Conservation (phyloP, 1,140 invertebrate species). For the Drosophila sechellia region DNA sequence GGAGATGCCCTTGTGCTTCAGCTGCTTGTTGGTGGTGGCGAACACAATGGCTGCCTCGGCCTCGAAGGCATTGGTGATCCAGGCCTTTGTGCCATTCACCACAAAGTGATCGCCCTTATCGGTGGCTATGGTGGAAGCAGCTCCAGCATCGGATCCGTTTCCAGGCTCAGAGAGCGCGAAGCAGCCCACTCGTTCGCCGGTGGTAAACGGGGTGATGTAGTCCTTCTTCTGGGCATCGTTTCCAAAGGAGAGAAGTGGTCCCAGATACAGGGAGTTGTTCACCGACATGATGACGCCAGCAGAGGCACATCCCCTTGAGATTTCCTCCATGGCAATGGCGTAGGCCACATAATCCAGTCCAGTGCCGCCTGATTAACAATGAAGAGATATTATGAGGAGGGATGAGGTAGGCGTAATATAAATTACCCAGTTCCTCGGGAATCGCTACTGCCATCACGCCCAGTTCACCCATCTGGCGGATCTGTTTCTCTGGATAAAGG, state of each 20-base stretch:
- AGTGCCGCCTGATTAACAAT: constrained; percentile 81
- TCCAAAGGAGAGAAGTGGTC: constrained; percentile 92
- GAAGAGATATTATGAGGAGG: background rate
- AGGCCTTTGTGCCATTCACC: constrained; percentile 96
- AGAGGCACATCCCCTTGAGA: constrained; percentile 93
- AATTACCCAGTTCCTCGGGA: constrained; percentile 90
- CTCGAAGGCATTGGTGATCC: constrained; percentile 97
- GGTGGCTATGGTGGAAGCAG: constrained; percentile 94
- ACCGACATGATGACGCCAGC: constrained; percentile 96
- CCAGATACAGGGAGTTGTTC: constrained; percentile 94
- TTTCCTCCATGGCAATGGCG: constrained; percentile 97
- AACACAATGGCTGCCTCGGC: constrained; percentile 93
- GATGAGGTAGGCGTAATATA: background rate
- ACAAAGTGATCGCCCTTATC: constrained; percentile 89
- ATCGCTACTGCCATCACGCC: constrained; percentile 93
- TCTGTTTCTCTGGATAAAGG: constrained; percentile 92
- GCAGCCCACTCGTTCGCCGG: constrained; percentile 89
- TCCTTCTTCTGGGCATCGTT: constrained; percentile 92
- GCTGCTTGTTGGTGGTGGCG: constrained; percentile 95
- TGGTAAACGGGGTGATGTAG: constrained; percentile 91
- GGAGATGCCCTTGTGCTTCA: constrained; percentile 96
- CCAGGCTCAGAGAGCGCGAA: constrained; percentile 93
- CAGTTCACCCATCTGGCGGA: constrained; percentile 96
- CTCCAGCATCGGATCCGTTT: constrained; percentile 96
- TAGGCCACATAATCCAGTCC: constrained; percentile 97